Base-by-base conservation (phyloP, 1,140 invertebrate species). In the Eufriesea mexicana region DNA sequence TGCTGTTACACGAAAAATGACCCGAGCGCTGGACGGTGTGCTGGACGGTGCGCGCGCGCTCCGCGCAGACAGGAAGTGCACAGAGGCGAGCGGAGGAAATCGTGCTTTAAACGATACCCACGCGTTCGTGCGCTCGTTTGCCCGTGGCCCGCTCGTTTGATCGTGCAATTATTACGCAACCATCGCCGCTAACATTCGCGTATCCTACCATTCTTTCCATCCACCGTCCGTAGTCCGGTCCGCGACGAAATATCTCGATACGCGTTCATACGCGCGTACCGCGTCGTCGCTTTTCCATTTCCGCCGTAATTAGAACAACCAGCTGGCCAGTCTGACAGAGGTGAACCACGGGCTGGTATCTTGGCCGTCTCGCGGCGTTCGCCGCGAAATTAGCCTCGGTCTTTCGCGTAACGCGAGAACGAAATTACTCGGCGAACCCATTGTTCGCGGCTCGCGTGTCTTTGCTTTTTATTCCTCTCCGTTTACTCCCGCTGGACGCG, bases 211-310 rank as follows among this genome's bases (percentile, higher is more conserved):
- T 54, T 55, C 42, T 55, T 54, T 42, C 6, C 5, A 23, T 57
- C 42, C 45, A 47, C 6, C n/a, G n/a, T 5, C 45, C 23, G 12
- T n/a, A n/a, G 23, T 4, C 35, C 42, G 2, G 10, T 14, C 45
- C n/a, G 18, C 7, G 2, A n/a, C n/a, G 67, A n/a, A 12, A 5
- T 42, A n/a, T 25, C 5, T 25, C 59, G 59, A 9, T 9, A 18
- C 66, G 35, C 42, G 45, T 9, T n/a, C 10, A 35, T 5, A 28
- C 55, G 16, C 25, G 55, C 67, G 70, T 73, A 4, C 35, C 35
- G 35, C 35, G 35, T 84, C 66, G 73, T 84, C 84, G 70, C 72
- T 86, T 86, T 89, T 89, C 77, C 81, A 82, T 89, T 89, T 89
- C 87, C 87, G 77, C 12, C 59, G 81, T 80, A 89, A 89, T 89